Base-by-base conservation (phyloP, 2,113 vertebrate species). In the Lepisosteus osseus region DNA sequence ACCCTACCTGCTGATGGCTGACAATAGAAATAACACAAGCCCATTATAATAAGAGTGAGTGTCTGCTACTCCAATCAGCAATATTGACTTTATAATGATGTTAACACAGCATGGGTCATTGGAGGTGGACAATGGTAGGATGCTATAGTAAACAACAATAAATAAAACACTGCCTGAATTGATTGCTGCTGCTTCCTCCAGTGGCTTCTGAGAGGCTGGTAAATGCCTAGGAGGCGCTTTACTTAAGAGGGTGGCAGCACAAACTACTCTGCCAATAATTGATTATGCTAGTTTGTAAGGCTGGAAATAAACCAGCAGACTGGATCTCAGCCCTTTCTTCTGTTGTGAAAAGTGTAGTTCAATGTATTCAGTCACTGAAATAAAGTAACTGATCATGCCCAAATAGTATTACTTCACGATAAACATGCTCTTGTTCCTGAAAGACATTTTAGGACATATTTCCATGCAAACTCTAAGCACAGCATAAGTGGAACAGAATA, bases 81-180 rank as follows among this genome's bases (percentile, higher is more conserved):
- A 59, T 72, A 72, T 72, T 43, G 64, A 72, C 71, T 59, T 67
- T 59, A 55, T 55, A 65, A 72, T 72, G 59, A 72, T 72, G 56
- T 54, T 67, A 64, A 59, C 71, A 59, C 43, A 7, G 42, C 42
- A 66, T 45, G 65, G 63, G 54, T 72, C 71, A 67, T 67, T 67
- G 71, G 41, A 13, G 14, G 40, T 14, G 41, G 45, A 13, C 15
- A 15, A 47, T 64, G 64, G 40, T 40, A 64, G 55, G 64, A 55
- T 55, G 55, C 55, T 54, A 42, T 41, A 9, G 71, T 7, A 17
- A 47, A 54, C 64, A 51, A 15, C 59, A 64, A 72, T 72, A 65
- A 72, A 67, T 65, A 67, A 67, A 72, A 72, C 65, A 72, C 67
- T 42, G 42, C 71, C 59, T n/a, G 64, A 54, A 72, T 72, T 56